These are phyloP conservation scores for Lottia gigantea DNA, from an alignment of 2,888 invertebrate genomes.

Conservation along the genomic window DNA sequence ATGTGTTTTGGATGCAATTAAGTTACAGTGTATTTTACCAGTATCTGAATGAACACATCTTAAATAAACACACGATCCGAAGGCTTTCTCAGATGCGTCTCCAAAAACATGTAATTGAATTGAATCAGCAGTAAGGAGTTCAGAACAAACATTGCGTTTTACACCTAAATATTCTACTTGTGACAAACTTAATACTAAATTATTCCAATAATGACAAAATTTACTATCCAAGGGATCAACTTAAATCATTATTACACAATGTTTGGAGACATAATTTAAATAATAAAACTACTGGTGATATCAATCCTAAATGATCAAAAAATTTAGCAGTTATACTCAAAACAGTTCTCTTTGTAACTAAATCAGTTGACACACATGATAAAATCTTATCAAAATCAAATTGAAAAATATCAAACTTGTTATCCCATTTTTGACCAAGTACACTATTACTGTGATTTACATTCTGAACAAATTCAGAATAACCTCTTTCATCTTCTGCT, in stretches of 20 bases:
- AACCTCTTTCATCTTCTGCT: neutral
- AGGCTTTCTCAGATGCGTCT: neutral
- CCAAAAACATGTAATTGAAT: constrained; percentile 7
- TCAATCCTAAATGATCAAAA: too few species aligned
- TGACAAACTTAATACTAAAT: neutral
- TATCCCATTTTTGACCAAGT: neutral
- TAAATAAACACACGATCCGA: neutral
- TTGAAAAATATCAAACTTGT: neutral
- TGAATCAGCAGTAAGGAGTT: neutral
- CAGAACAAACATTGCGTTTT: neutral
- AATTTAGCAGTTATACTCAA: too few species aligned
- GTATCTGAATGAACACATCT: constrained; percentile 1
- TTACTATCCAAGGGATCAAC: neutral
- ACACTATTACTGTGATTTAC: neutral
- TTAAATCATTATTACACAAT: too few species aligned
- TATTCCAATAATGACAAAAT: constrained; percentile 7
- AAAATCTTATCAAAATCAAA: constrained; percentile 5
- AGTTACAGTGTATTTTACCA: neutral
- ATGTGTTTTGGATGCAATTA: neutral
- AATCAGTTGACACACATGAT: neutral
- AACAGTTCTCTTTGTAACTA: neutral
- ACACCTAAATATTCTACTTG: neutral
- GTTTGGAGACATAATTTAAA: too few species aligned
- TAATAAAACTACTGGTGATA: too few species aligned
- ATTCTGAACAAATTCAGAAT: neutral